These are phyloP conservation scores for Clistopyga incitator DNA, from an alignment of 2,888 invertebrate genomes.

Conservation along the genomic window DNA sequence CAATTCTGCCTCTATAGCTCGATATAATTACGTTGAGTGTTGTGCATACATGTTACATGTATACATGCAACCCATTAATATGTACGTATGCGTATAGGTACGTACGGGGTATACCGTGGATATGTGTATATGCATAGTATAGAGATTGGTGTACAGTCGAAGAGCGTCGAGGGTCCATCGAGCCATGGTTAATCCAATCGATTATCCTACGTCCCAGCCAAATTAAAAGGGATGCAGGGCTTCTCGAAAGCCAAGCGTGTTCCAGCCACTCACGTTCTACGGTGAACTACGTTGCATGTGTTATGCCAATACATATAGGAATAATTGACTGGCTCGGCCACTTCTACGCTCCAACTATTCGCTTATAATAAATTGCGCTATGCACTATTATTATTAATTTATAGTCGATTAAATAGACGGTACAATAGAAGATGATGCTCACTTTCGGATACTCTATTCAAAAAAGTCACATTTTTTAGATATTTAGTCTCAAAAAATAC, in stretches of 20 bases:
- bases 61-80: constrained; percentile 4
- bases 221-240: constrained; percentile 54
- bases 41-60: constrained; percentile 37
- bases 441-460: no score
- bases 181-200: constrained; percentile 60
- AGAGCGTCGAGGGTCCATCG: constrained; percentile 46
- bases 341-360: neutral
- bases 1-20: constrained; percentile 16
- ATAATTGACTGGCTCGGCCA: neutral
- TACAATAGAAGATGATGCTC: no score
- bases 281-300: neutral
- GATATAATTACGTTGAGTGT: constrained; percentile 51
- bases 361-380: neutral
- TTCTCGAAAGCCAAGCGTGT: constrained; percentile 18
- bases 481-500: no score
- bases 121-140: neutral
- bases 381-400: no score
- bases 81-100: constrained; percentile 3
- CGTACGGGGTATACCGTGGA: neutral
- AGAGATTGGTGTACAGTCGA: constrained; percentile 34
- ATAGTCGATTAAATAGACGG: no score
- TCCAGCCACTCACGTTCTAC: constrained; percentile 19
- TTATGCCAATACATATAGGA: neutral
- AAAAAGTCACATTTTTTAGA: no score
- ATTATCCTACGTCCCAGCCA: constrained; percentile 48